A percentile compares a stretch with the other conserved stretches of the same genome.
These are phyloP conservation scores for Etheostoma cragini DNA, from an alignment of 2,113 vertebrate genomes.

Conservation along the genomic window DNA sequence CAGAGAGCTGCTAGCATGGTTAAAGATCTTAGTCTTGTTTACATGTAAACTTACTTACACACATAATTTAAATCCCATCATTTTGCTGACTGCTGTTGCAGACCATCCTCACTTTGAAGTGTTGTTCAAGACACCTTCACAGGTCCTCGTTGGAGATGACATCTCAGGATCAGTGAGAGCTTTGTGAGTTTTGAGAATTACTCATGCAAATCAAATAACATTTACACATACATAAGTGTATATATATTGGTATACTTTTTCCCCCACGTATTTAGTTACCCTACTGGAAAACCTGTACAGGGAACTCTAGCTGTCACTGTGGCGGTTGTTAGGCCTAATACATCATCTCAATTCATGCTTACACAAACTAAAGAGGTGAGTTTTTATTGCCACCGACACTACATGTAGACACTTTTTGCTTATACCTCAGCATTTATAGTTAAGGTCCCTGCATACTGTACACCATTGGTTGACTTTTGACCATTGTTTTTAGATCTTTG, in stretches of 20 bases:
- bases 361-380: constrained; percentile 85
- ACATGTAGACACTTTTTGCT: neutral
- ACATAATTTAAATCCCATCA: too few relatives aligned
- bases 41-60: too few relatives aligned
- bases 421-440: neutral
- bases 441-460: neutral
- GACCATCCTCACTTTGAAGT: constrained; percentile 89
- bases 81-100: constrained; percentile 59
- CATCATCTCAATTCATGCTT: constrained; percentile 74
- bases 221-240: neutral
- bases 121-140: constrained; percentile 74
- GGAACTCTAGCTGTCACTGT: constrained; percentile 81
- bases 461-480: neutral
- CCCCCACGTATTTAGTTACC: constrained; percentile 76
- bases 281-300: constrained; percentile 85
- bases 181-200: constrained; percentile 47
- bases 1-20: too few relatives aligned
- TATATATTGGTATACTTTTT: neutral
- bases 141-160: constrained; percentile 81
- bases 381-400: neutral
- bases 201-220: neutral
- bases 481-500: constrained; percentile 84
- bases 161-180: constrained; percentile 85
- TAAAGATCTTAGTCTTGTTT: too few relatives aligned
- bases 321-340: constrained; percentile 67